These are phyloP conservation scores for Notechis scutatus DNA, from an alignment of 2,113 vertebrate species.

Conservation along the genomic window DNA sequence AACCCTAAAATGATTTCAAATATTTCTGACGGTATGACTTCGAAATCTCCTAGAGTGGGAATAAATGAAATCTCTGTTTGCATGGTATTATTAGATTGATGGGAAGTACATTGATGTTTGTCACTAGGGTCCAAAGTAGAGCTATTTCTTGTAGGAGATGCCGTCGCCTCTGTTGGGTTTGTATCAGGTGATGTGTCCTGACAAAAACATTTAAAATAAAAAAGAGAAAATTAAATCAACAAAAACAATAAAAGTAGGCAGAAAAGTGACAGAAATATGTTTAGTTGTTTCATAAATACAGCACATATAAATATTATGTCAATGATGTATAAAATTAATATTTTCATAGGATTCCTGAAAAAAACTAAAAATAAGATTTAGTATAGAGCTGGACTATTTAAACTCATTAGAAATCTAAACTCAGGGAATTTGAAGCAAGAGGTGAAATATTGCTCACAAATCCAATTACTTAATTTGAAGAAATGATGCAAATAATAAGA, in stretches of 20 bases:
- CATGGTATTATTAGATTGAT: neutral
- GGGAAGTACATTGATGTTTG: constrained; percentile 49
- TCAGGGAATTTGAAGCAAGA: neutral
- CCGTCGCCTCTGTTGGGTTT: constrained; percentile 38
- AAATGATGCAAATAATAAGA: neutral
- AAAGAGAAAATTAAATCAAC: constrained; percentile 17
- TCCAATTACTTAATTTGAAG: neutral
- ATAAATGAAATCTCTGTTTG: constrained; percentile 49
- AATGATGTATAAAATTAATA: neutral
- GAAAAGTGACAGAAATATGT: neutral
- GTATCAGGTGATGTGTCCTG: constrained; percentile 35
- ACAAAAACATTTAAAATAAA: constrained; percentile 16
- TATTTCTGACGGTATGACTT: constrained; percentile 79
- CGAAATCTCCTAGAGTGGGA: constrained; percentile 68
- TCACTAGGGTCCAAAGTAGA: constrained; percentile 39
- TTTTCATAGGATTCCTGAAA: neutral
- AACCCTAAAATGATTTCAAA: constrained; percentile 79
- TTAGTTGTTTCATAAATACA: neutral
- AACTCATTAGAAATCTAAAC: neutral
- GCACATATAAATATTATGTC: neutral
- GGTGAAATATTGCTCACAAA: neutral
- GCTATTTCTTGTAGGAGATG: constrained; percentile 40
- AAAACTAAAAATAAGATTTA: neutral
- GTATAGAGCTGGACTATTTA: neutral
- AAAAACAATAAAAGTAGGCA: neutral